Evolutionary conservation across 1,140 invertebrate species (phyloP), one percentile per base, ranked within the genome.

Genomic region (Sminthurides bifidus): DNA sequence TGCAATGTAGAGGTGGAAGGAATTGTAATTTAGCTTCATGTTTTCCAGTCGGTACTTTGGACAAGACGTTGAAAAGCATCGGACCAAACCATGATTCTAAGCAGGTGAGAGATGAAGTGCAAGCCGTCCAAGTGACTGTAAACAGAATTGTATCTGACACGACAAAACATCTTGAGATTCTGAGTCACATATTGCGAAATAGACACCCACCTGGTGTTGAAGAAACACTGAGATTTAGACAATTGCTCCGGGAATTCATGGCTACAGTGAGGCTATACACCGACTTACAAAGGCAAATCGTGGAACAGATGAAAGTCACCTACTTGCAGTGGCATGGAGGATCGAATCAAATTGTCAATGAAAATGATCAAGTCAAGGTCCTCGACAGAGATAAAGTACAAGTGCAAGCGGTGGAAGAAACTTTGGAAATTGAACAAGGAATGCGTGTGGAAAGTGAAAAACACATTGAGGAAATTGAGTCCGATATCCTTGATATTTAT

Each of bases 401-500:
- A 35, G 63, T 69, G 29, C 67, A 71, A 50, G 61, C 66, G 60
- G 67, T 76, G 38, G 68, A 77, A 54, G 72, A 75, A 46, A 71
- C 77, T 40, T 71, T 88, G 15, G 80, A 85, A 68, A 85, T 86
- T 71, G 82, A 87, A 69, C 79, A 81, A 56, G 82, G 81, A 53
- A 75, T 88, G 73, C 65, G 85, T 35, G 60, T 83, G 24, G 85
- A 88, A 58, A 76, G 81, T 35, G 83, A 86, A 64, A 76, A 81
- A 23, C 77, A 81, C 67, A 79, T 88, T 54, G 76, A 76, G 59
- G 75, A 79, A 67, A 85, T 88, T 43, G 85, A 93, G 73, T 78
- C 79, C 2, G 85, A 93, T 69, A 84, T 95, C 52, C 71, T 88
- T 51, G 89, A 93, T 71, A 83, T 93, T 0, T 92, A 92, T 71